Conservation (phyloP, 2,113 vertebrate genomes). For the Lonchura striata region DNA sequence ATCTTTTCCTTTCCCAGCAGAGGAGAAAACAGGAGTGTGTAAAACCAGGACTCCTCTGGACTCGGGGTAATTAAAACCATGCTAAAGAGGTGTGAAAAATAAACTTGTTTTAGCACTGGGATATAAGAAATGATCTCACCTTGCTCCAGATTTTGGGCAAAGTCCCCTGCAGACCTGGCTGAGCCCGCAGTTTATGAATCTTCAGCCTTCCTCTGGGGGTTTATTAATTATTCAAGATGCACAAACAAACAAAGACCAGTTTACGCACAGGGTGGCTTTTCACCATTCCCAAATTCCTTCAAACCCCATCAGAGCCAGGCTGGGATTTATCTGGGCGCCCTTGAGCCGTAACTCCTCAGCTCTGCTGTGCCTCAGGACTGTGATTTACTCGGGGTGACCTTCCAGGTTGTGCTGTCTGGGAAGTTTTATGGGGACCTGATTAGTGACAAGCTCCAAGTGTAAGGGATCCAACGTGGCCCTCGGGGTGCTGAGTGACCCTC, state of each 20-base stretch:
- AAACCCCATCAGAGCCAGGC: background rate
- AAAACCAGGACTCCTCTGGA: background rate
- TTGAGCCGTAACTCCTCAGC: slow-evolving; percentile 16
- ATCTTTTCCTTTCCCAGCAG: background rate
- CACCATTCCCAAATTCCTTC: background rate
- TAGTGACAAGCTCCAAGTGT: background rate
- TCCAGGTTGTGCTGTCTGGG: background rate
- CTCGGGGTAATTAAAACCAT: background rate
- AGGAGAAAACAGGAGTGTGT: background rate
- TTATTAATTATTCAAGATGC: background rate
- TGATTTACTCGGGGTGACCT: slow-evolving; percentile 43
- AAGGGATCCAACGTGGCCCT: background rate
- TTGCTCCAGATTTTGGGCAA: background rate
- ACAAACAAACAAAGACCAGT: background rate
- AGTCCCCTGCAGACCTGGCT: background rate
- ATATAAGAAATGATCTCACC: background rate
- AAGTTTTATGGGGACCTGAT: background rate
- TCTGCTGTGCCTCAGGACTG: background rate
- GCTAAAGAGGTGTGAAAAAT: background rate
- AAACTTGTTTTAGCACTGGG: background rate
- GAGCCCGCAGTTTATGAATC: background rate
- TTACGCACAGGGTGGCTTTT: background rate
- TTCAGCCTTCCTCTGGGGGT: background rate
- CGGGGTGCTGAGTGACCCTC: background rate
- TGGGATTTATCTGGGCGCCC: background rate